These are phyloP conservation scores for Plectropomus leopardus DNA, from an alignment of 2,113 vertebrate genomes.

Conservation along the genomic window DNA sequence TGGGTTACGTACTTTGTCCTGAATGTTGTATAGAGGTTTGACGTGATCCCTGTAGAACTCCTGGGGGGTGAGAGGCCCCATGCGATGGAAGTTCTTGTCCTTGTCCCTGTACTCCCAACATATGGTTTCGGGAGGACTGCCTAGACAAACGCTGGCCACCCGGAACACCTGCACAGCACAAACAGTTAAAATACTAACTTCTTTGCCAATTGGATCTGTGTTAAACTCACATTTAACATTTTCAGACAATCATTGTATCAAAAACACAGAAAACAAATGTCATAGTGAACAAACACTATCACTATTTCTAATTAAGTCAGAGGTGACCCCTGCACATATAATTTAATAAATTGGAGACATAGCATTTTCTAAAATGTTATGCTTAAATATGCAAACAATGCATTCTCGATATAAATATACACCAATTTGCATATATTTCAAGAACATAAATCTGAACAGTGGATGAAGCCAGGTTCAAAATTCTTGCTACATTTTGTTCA, in stretches of 20 bases:
- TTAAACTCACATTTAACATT: background rate
- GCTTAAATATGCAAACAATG: too few species aligned
- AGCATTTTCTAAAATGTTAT: too few species aligned
- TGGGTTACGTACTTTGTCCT: slow-evolving; percentile 90
- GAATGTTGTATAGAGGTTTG: slow-evolving; percentile 95
- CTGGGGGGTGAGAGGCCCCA: slow-evolving; percentile 91
- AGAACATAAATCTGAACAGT: too few species aligned
- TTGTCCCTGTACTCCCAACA: slow-evolving; percentile 98
- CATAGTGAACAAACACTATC: background rate
- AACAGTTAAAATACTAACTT: background rate
- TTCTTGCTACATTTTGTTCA: too few species aligned
- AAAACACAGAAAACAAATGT: background rate
- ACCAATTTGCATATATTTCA: too few species aligned
- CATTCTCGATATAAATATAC: too few species aligned
- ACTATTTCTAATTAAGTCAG: too few species aligned
- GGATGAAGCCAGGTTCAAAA: too few species aligned
- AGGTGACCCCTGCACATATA: background rate
- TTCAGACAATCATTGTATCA: background rate
- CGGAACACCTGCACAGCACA: slow-evolving; percentile 89
- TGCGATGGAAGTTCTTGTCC: slow-evolving; percentile 95
- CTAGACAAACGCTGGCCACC: slow-evolving; percentile 95
- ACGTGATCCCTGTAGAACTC: slow-evolving; percentile 95
- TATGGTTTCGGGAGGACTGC: slow-evolving; percentile 94
- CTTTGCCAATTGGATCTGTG: background rate
- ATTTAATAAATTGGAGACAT: too few species aligned